Base-by-base conservation (phyloP, 1,140 invertebrate species). In the Heliconius melpomene region DNA sequence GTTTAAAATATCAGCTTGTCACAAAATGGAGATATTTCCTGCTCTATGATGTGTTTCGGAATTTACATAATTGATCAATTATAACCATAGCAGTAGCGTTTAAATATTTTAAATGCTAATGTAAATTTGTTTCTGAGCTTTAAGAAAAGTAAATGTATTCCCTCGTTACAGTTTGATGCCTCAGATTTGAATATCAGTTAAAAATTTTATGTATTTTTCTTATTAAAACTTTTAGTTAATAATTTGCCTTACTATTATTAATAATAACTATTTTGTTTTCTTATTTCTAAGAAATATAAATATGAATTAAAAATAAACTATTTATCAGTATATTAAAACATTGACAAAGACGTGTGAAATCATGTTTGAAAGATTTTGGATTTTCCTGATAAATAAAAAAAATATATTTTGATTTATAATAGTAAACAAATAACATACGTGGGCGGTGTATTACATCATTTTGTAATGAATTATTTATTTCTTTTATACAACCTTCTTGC, bases 401-500 rank as follows among this genome's bases (percentile, higher is more conserved):
- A 36, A 38, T 38, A 9, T 72, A 72, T 26, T 18, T 72, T 72
- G 32, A 20, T 38, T 38, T 38, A 66, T 26, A 66, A 26, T 66
- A 13, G 16, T 72, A 72, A 72, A 72, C 32, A 72, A 36, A 72
- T 72, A 72, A 72, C 18, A 72, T 36, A 52, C 29, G 79, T 83
- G 40, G 79, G 82, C 38, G 74, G 77, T 66, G 71, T 23, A 74
- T 81, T 83, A 81, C 77, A 83, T 83, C 82, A 81, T 29, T 38
- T 76, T 46, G 40, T 80, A 86, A 86, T 85, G 82, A 86, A 86
- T 86, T 79, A 86, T 86, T 85, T 84, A 86, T 83, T 82, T 82
- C 54, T 36, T 76, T 84, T 85, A 79, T 79, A 77, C 79, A 81
- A 85, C 75, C 75, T 82, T 70, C 66, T 66, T 26, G 77, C 57